Conservation (phyloP, 2,888 invertebrate genomes). For the Diaphora mendica region DNA sequence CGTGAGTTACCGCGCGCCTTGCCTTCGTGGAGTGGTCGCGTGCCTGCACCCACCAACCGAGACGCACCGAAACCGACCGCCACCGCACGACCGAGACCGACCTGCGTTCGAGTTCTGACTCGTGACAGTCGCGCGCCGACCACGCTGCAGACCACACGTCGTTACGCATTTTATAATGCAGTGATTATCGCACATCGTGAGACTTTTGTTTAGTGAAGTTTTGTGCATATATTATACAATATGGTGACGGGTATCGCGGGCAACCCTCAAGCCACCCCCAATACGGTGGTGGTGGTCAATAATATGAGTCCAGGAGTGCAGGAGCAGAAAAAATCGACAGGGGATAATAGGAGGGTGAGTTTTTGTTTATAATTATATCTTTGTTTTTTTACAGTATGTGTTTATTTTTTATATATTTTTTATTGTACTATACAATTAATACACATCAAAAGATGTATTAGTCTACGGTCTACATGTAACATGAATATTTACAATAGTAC, state of each 20-base stretch:
- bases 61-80: slow-evolving; percentile 24
- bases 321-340: slow-evolving; percentile 70
- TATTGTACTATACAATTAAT: neutral
- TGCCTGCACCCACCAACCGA: slow-evolving; percentile 56
- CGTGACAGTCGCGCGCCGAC: slow-evolving; percentile 79
- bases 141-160: slow-evolving; percentile 58
- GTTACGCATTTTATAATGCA: slow-evolving; percentile 51
- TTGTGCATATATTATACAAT: slow-evolving; percentile 48
- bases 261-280: slow-evolving; percentile 66
- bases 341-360: slow-evolving; percentile 81
- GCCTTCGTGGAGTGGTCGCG: slow-evolving; percentile 76
- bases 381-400: neutral
- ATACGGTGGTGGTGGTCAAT: slow-evolving; percentile 54
- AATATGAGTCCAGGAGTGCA: slow-evolving; percentile 66
- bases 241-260: slow-evolving; percentile 81
- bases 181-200: slow-evolving; percentile 54
- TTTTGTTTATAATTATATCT: slow-evolving; percentile 11
- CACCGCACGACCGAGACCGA: slow-evolving; percentile 10
- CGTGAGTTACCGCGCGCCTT: slow-evolving; percentile 65
- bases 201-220: slow-evolving; percentile 50
- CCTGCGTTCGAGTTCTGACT: slow-evolving; percentile 19
- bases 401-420: neutral
- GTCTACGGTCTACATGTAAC: too few relatives aligned
- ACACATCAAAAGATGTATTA: too few relatives aligned
- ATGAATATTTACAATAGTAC: too few relatives aligned